Evolutionary conservation across 2,888 invertebrate species (phyloP), one percentile per base, ranked within the genome.

Genomic region (Phyllotreta striolata): DNA sequence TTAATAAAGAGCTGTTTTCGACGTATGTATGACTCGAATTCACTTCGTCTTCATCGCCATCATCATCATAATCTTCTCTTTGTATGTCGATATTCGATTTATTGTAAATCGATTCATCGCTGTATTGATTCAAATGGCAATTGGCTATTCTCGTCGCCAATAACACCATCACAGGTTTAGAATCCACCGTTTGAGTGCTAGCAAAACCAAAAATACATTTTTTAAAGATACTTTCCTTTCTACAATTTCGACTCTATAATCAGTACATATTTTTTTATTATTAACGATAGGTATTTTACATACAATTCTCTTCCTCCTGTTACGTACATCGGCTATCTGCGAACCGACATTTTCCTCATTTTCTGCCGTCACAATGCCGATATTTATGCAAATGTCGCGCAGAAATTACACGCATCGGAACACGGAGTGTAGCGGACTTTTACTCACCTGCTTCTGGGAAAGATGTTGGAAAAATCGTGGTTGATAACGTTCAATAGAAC

Each of bases 81-180:
- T 9, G 2, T 24, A 57, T 35, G 8, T 7, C 44, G 2, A 64
- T 46, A 10, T 24, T 55, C 55, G 62, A 57, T 3, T 12, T 55
- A 41, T 34, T 8, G 40, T 55, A 34, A 12, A 6, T 46, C 12
- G 24, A 55, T 7, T 43, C 39, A 5, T 63, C 13, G 54, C 63
- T 58, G 6, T 49, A 10, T 38, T 64, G 67, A 63, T 61, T 59
- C 34, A 69, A 62, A 37, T 74, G 69, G 13, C 64, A 66, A 52
- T 62, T 60, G n/a, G 72, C 66, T 38, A 78, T 60, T 55, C 74
- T 73, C 3, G 76, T 72, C 6, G 76, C 76, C 68, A 78, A 70
- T 35, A 78, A 64, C 5, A 78, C 64, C 69, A 78, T 72, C 7
- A 75, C 65, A 7, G 76, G 75, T 38, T 70, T 72, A 2, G 65